phyloP scores from a whole-genome alignment of 2,888 invertebrate genomes.

The Epirrhoe alternata region DNA sequence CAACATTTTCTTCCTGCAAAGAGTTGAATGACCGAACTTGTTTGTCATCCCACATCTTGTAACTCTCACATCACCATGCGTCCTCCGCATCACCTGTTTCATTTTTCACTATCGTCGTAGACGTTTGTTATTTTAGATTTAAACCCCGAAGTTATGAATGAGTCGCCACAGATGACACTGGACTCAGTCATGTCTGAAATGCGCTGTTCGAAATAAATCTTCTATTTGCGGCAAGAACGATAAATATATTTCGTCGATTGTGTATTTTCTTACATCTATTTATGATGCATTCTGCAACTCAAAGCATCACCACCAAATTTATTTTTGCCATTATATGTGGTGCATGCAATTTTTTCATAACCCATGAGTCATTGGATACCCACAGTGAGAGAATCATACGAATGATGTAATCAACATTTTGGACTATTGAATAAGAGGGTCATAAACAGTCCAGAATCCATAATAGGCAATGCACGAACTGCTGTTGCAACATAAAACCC shows the following conservation, averaged over 20 bases:
- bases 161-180: slow-evolving; percentile 58
- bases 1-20: slow-evolving; percentile 52
- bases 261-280: slow-evolving; percentile 32
- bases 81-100: slow-evolving; percentile 72
- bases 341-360: slow-evolving; percentile 48
- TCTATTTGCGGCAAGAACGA: slow-evolving; percentile 37
- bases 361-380: slow-evolving; percentile 54
- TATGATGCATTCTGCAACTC: slow-evolving; percentile 5
- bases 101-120: slow-evolving; percentile 72
- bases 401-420: slow-evolving; percentile 70
- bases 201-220: slow-evolving; percentile 56
- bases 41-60: slow-evolving; percentile 72
- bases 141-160: slow-evolving; percentile 72
- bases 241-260: slow-evolving; percentile 23
- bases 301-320: slow-evolving; percentile 24
- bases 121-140: slow-evolving; percentile 70
- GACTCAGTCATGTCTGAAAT: slow-evolving; percentile 47
- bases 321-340: slow-evolving; percentile 28
- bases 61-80: slow-evolving; percentile 54
- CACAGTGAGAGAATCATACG: slow-evolving; percentile 51
- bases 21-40: slow-evolving; percentile 67
- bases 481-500: slow-evolving; percentile 58
- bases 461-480: slow-evolving; percentile 76
- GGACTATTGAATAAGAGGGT: slow-evolving; percentile 59
- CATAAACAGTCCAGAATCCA: slow-evolving; percentile 64